These are phyloP conservation scores for Ischnura elegans DNA, from an alignment of 2,888 invertebrate genomes.

Conservation along the genomic window DNA sequence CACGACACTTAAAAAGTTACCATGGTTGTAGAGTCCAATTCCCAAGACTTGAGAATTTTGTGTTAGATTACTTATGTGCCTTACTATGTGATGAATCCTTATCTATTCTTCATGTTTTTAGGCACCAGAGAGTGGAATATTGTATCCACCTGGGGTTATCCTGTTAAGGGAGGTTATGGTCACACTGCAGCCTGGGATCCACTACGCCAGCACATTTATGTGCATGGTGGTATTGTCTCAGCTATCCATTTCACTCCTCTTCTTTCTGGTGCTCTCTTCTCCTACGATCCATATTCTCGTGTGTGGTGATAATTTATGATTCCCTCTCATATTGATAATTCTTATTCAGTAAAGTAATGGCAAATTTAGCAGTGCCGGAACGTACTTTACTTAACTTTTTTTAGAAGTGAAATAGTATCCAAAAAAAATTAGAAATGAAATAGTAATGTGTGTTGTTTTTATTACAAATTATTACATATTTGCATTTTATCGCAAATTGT, in stretches of 20 bases:
- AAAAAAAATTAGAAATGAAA: too few relatives aligned
- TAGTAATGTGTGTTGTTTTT: too few relatives aligned
- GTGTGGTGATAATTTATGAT: conserved; percentile 81
- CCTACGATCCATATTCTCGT: conserved; percentile 89
- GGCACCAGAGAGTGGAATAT: conserved; percentile 88
- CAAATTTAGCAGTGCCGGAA: not conserved
- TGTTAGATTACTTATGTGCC: not conserved
- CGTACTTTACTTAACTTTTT: too few relatives aligned
- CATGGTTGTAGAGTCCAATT: too few relatives aligned
- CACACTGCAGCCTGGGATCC: conserved; percentile 93
- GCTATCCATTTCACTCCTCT: conserved; percentile 89
- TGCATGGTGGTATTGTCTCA: conserved; percentile 96
- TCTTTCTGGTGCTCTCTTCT: conserved; percentile 88
- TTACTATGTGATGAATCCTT: too few relatives aligned
- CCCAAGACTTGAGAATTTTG: too few relatives aligned
- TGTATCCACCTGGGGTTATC: conserved; percentile 87
- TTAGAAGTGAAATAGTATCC: too few relatives aligned
- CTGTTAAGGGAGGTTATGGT: conserved; percentile 95
- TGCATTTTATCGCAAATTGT: too few relatives aligned
- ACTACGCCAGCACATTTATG: conserved; percentile 88
- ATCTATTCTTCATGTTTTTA: conserved; percentile 73
- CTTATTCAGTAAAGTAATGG: not conserved
- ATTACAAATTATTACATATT: too few relatives aligned
- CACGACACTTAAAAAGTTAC: too few relatives aligned
- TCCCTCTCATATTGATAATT: not conserved